Conservation (phyloP, 2,797 vertebrate genomes). For the Oreochromis grahami region DNA sequence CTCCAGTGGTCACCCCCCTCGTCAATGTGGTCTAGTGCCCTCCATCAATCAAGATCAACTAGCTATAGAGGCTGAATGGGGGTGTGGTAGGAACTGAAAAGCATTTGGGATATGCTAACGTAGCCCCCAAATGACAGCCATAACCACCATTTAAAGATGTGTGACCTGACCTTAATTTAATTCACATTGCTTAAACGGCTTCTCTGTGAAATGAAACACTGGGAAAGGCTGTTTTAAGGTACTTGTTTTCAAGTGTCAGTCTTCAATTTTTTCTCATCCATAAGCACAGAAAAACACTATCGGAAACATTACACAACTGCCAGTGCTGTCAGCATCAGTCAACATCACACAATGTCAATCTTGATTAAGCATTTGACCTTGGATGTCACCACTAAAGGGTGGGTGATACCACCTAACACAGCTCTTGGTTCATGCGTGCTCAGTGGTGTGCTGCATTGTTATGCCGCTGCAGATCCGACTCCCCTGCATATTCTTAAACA, state of each 20-base stretch:
- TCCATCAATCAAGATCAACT: slow-evolving; percentile 69
- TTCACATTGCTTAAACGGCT: background rate
- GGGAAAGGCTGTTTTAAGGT: background rate
- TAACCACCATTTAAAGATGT: background rate
- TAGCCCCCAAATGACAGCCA: background rate
- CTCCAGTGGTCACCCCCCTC: slow-evolving; percentile 51
- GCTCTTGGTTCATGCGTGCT: background rate
- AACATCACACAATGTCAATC: slow-evolving; percentile 51
- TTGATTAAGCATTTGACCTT: slow-evolving; percentile 62
- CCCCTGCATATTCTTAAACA: background rate
- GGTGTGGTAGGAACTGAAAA: slow-evolving; percentile 3
- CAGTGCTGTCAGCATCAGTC: slow-evolving; percentile 14
- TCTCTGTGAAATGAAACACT: background rate
- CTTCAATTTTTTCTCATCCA: background rate
- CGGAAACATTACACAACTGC: background rate
- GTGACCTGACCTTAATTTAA: background rate
- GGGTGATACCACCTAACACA: slow-evolving; percentile 11
- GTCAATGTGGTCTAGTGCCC: slow-evolving; percentile 15
- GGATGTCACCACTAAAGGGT: slow-evolving; percentile 18
- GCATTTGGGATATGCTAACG: background rate
- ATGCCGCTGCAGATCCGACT: background rate
- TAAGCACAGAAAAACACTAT: slow-evolving; percentile 3
- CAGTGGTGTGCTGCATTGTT: background rate
- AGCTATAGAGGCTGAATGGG: slow-evolving; percentile 24
- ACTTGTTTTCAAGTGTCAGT: background rate